Conservation (phyloP, 2,888 invertebrate species). For the Cephus runcator region DNA sequence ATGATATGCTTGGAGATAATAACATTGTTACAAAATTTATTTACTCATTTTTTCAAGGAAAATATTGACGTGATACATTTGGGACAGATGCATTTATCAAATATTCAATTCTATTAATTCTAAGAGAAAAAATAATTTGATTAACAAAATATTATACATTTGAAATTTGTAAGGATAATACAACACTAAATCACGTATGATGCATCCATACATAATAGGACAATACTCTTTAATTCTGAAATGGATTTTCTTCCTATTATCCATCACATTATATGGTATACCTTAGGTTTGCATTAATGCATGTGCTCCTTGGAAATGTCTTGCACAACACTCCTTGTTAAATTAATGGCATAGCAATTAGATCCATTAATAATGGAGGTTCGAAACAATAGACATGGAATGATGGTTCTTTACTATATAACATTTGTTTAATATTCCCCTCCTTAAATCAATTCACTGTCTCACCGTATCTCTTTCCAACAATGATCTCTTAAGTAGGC, state of each 20-base stretch:
- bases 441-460: background rate
- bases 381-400: background rate
- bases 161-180: background rate
- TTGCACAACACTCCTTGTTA: background rate
- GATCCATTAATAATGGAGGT: background rate
- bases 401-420: background rate
- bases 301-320: background rate
- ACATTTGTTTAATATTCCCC: background rate
- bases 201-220: background rate
- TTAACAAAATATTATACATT: background rate
- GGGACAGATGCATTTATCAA: background rate
- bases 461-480: background rate
- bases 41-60: background rate
- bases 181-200: background rate
- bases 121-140: background rate
- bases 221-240: background rate
- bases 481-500: background rate
- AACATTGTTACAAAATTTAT: background rate
- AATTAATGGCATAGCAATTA: background rate
- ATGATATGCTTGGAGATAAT: background rate
- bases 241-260: background rate
- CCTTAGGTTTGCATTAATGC: background rate
- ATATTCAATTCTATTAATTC: too few relatives aligned
- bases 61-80: constrained; percentile 9
- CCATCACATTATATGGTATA: background rate